phyloP scores from a whole-genome alignment of 2,113 vertebrate species.

The Hydrochoerus hydrochaeris region DNA sequence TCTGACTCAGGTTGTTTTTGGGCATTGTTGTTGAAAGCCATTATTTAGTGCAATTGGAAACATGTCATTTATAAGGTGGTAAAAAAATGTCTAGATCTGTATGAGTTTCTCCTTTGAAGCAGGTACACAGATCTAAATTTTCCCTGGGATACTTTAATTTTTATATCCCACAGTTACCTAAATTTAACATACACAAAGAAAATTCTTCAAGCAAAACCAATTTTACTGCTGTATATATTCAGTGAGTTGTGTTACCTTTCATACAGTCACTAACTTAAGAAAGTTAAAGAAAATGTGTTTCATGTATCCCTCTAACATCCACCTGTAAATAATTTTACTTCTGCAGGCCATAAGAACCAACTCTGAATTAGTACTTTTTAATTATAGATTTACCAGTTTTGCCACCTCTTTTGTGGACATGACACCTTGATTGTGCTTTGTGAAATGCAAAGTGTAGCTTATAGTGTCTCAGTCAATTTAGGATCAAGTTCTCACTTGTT shows the following conservation, averaged over 20 bases:
- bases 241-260: not conserved
- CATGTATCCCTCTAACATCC: not conserved
- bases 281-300: not conserved
- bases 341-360: too few species aligned
- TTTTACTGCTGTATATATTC: too few species aligned
- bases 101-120: not conserved
- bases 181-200: not conserved
- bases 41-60: not conserved
- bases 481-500: too few species aligned
- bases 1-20: not conserved
- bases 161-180: not conserved
- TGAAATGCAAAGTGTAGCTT: too few species aligned
- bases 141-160: not conserved
- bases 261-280: not conserved
- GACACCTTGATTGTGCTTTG: too few species aligned
- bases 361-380: too few species aligned
- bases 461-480: too few species aligned
- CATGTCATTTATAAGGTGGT: not conserved
- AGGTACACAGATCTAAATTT: not conserved
- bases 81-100: too few species aligned
- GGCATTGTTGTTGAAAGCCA: not conserved
- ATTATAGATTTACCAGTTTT: too few species aligned
- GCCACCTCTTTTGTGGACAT: too few species aligned
- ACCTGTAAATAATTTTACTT: too few species aligned
- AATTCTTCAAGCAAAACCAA: not conserved